Percentiles rank a stretch among this genome's conserved stretches.
Conservation (phyloP, 2,113 vertebrate species). For the Rallus limicola region DNA sequence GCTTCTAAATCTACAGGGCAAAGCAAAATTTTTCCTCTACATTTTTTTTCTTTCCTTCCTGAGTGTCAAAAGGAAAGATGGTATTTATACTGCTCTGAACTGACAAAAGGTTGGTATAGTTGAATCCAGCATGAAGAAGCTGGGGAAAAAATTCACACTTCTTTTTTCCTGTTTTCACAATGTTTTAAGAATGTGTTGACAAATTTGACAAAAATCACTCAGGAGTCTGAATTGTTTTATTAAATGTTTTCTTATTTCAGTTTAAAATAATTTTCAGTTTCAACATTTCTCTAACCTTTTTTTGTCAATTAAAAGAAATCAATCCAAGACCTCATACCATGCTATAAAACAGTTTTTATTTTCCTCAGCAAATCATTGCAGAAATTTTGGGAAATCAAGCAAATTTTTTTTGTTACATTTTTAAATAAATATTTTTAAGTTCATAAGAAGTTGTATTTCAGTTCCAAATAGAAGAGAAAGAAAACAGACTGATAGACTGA, state of each 20-base stretch:
- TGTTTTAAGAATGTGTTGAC: slow-evolving; percentile 40
- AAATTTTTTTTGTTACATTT: neutral
- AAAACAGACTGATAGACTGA: neutral
- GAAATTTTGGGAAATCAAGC: neutral
- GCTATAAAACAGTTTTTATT: too few relatives aligned
- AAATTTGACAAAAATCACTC: slow-evolving; percentile 55
- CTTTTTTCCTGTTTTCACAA: slow-evolving; percentile 27
- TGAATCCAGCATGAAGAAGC: slow-evolving; percentile 2
- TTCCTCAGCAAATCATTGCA: neutral
- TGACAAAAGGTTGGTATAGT: slow-evolving; percentile 7
- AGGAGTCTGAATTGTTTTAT: slow-evolving; percentile 21
- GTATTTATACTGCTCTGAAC: neutral
- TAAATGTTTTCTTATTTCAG: slow-evolving; percentile 32
- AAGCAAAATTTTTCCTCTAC: neutral
- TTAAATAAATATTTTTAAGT: neutral
- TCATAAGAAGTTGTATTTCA: neutral
- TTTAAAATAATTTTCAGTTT: neutral
- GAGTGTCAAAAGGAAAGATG: neutral
- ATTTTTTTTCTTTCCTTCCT: neutral
- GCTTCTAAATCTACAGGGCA: neutral
- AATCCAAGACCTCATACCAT: neutral
- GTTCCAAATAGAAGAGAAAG: neutral
- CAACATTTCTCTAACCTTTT: neutral
- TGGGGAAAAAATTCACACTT: slow-evolving; percentile 24
- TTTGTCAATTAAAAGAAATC: neutral